Evolutionary conservation across 2,888 invertebrate species (phyloP), one percentile per base, ranked within the genome.

Genomic region (Adelognathus sp.): DNA sequence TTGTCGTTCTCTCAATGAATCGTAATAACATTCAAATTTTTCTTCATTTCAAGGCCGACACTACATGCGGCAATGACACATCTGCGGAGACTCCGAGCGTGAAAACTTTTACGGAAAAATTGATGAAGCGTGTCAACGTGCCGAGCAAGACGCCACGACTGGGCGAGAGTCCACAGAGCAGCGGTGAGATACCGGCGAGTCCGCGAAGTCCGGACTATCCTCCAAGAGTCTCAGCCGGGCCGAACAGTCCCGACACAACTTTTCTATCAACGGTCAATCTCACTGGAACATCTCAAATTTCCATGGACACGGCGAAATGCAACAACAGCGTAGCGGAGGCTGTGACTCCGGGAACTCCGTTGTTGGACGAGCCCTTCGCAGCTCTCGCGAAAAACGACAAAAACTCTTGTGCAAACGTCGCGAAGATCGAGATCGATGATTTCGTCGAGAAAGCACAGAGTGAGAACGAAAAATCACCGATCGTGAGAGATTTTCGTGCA

Each of bases 151-250:
- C 85, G n/a, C 90, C 90, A 0, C 88, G 87, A 64, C 71, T 90
- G 7, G 90, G 88, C 1, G 90, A 90, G 60, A 90, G 90, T 58
- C 88, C 89, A 0, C 88, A 88, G 50, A 88, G 83, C 46, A 83
- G 79, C 69, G 88, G 88, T 2, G 85, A 88, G 52, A 84, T 87
- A 36, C 81, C 87, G n/a, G 84, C 81, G 11, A 90, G 91, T 78
- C 90, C 91, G n/a, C 85, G 87, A 71, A 90, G 91, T 80, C 90
- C 90, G 5, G 91, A 91, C 69, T 91, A 89, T 81, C 91, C 90
- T 7, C 89, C 90, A 1, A 78, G 86, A 71, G 89, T 89, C 18
- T 87, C 90, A 1, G 80, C 81, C 14, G 87, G 88, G 46, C 89
- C 86, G 2, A 83, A 86, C 6, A 87, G 86, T 81, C 86, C 86